These are phyloP conservation scores for Phalacrocorax carbo DNA, from an alignment of 2,113 vertebrate genomes.

Conservation along the genomic window DNA sequence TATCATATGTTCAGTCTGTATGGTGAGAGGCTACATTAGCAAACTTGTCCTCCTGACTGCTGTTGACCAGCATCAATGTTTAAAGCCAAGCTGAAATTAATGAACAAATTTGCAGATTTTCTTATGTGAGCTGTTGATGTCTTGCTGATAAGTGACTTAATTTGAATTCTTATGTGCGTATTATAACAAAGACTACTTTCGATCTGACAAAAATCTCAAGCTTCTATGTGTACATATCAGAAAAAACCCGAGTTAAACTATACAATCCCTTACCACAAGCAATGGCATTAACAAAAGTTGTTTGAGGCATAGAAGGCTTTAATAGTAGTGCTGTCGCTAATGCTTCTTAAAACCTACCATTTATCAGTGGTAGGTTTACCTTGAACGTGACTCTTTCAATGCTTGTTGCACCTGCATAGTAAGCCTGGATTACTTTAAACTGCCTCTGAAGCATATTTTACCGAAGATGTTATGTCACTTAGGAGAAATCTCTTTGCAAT, in stretches of 20 bases:
- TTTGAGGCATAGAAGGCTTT: background rate
- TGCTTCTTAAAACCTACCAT: conserved; percentile 9
- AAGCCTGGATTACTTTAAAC: background rate
- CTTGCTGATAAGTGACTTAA: background rate
- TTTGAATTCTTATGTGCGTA: background rate
- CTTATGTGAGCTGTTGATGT: background rate
- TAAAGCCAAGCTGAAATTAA: background rate
- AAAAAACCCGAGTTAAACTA: background rate
- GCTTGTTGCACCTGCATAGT: conserved; percentile 2
- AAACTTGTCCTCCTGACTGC: background rate
- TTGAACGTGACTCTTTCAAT: background rate
- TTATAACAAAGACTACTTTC: background rate
- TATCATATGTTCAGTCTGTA: background rate
- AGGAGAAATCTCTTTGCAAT: background rate
- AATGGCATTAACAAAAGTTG: background rate
- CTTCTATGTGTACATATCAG: background rate
- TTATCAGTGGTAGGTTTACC: conserved; percentile 36
- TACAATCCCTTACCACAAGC: background rate
- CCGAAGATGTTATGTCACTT: background rate
- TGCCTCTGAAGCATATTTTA: background rate
- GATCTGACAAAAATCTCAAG: background rate
- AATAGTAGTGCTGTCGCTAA: background rate
- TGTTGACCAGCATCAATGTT: background rate
- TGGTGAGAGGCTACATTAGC: background rate
- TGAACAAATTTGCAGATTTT: background rate